phyloP scores from a whole-genome alignment of 1,140 invertebrate genomes.

The Catajapyx aquilonaris region DNA sequence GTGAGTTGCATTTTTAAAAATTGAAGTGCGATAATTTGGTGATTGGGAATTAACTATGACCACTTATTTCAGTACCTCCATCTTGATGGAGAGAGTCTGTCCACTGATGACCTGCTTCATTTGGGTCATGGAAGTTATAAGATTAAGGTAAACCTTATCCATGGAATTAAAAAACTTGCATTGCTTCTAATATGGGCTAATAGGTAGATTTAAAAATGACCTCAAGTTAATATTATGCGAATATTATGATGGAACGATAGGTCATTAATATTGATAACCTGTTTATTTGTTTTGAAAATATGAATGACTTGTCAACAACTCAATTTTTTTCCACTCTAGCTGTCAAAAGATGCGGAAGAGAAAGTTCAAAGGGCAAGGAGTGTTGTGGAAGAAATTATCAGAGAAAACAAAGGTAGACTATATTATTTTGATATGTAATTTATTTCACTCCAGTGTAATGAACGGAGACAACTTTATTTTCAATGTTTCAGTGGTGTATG shows the following conservation, averaged over 20 bases:
- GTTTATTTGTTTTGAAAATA: too few relatives aligned
- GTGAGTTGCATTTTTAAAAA: slow-evolving; percentile 6
- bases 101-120: slow-evolving; percentile 31
- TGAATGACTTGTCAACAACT: too few relatives aligned
- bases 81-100: slow-evolving; percentile 33
- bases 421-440: slow-evolving; percentile 1
- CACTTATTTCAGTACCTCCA: slow-evolving; percentile 22
- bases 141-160: slow-evolving; percentile 35
- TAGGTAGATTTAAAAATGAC: too few relatives aligned
- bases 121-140: slow-evolving; percentile 33
- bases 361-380: slow-evolving; percentile 29
- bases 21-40: too few relatives aligned
- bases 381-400: slow-evolving; percentile 36
- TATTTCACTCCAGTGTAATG: neutral
- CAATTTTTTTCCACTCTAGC: too few relatives aligned
- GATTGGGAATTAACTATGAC: slow-evolving; percentile 1
- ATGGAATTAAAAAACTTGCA: too few relatives aligned
- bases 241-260: too few relatives aligned
- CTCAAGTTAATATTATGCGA: too few relatives aligned
- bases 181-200: too few relatives aligned
- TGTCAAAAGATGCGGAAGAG: slow-evolving; percentile 30
- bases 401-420: slow-evolving; percentile 31
- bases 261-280: too few relatives aligned
- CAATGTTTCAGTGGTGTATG: slow-evolving; percentile 36
- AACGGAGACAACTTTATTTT: slow-evolving; percentile 4